Evolutionary conservation across 2,113 vertebrate species (phyloP).

Genomic region (Nymphicus hollandicus): DNA sequence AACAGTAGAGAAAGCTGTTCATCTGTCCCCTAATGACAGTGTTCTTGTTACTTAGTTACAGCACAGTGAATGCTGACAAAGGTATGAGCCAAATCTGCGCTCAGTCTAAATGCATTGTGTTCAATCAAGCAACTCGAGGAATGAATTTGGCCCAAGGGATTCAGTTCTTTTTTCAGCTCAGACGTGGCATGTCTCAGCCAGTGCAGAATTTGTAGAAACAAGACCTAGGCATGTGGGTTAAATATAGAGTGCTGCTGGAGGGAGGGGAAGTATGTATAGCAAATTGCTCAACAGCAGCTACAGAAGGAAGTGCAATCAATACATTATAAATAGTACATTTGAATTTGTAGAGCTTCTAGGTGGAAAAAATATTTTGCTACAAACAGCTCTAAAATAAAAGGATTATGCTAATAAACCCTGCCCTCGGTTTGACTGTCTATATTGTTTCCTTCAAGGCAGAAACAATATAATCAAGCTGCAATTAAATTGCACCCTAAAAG

Average conservation of each 20-base stretch:
- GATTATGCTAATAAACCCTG: not conserved
- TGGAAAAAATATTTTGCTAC: not conserved
- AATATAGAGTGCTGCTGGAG: constrained; percentile 18
- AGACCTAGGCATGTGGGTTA: constrained; percentile 1
- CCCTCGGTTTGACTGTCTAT: not conserved
- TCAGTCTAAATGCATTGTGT: not conserved
- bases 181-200: not conserved
- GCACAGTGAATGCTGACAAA: constrained; percentile 38
- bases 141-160: constrained; percentile 39
- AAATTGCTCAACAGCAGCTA: not conserved
- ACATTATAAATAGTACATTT: not conserved
- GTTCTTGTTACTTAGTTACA: constrained; percentile 62
- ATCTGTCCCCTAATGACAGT: constrained; percentile 1
- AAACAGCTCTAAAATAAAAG: not conserved
- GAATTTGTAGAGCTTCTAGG: not conserved
- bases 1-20: constrained; percentile 9
- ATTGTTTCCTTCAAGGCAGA: not conserved
- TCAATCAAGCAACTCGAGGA: constrained; percentile 22
- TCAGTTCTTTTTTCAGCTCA: constrained; percentile 28
- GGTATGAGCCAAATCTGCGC: constrained; percentile 27
- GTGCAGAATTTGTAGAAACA: not conserved
- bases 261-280: not conserved
- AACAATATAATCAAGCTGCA: not conserved
- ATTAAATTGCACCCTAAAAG: not conserved
- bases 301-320: not conserved